A percentile compares a stretch with the other conserved stretches of the same genome.
Conservation (phyloP, 35 echinoderm and acorn worm species). For the Heliocidaris tuberculata region DNA sequence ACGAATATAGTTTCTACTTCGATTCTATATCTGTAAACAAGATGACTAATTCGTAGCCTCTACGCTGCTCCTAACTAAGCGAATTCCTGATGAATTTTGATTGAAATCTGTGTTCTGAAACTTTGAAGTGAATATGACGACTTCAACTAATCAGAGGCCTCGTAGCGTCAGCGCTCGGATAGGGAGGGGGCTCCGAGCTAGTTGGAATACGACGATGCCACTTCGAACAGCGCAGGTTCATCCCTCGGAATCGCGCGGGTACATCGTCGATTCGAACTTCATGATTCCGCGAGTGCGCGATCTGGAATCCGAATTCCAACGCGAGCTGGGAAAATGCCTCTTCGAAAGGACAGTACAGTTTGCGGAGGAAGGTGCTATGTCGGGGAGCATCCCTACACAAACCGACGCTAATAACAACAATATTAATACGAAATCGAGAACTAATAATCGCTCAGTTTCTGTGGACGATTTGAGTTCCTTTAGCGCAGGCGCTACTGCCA, state of each 20-base stretch:
- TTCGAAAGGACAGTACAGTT: constrained; percentile 49
- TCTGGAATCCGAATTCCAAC: constrained; percentile 54
- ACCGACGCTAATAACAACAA: background rate
- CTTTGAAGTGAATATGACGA: background rate
- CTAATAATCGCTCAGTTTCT: constrained; percentile 23
- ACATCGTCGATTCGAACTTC: constrained; percentile 42
- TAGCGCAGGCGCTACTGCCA: background rate
- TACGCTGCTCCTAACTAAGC: too few relatives aligned
- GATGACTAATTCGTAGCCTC: background rate
- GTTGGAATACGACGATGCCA: constrained; percentile 43
- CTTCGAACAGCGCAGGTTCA: background rate
- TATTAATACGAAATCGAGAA: background rate
- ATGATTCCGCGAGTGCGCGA: constrained; percentile 42
- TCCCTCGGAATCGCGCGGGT: constrained; percentile 28
- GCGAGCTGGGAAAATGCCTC: constrained; percentile 52
- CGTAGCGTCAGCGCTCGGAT: constrained; percentile 36
- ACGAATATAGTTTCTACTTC: background rate
- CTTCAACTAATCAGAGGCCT: background rate
- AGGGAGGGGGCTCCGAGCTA: background rate
- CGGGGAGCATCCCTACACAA: background rate
- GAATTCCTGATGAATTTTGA: background rate
- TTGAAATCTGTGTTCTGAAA: background rate
- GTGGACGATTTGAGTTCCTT: constrained; percentile 38
- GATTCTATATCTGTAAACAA: background rate
- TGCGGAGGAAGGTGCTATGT: background rate